Evolutionary conservation across 2,888 invertebrate species (phyloP).

Genomic region (Drosophila macrospina): DNA sequence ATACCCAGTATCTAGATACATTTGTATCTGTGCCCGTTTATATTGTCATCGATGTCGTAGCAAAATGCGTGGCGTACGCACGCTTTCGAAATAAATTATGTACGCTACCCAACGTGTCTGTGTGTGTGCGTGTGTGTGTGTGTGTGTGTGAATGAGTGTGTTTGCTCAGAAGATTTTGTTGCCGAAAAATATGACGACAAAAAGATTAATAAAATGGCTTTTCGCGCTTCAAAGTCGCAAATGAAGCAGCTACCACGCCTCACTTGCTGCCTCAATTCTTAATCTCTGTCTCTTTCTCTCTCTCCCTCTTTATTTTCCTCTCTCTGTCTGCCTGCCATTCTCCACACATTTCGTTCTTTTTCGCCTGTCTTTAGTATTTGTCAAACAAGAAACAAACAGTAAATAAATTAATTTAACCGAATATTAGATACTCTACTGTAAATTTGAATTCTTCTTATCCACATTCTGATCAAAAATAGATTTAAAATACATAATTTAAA

Average conservation of each 20-base stretch:
- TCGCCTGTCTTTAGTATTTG: slow-evolving; percentile 36
- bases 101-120: slow-evolving; percentile 24
- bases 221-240: slow-evolving; percentile 45
- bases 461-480: too few relatives aligned
- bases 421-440: slow-evolving; percentile 20
- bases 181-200: slow-evolving; percentile 64
- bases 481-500: too few relatives aligned
- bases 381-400: slow-evolving; percentile 38
- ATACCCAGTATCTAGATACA: slow-evolving; percentile 19
- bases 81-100: slow-evolving; percentile 76
- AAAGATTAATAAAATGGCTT: slow-evolving; percentile 41
- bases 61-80: slow-evolving; percentile 73
- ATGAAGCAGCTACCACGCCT: slow-evolving; percentile 50
- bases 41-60: slow-evolving; percentile 20
- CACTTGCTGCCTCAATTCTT: slow-evolving; percentile 12
- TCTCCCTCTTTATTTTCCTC: not conserved
- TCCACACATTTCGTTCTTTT: slow-evolving; percentile 8
- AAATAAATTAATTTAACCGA: slow-evolving; percentile 8
- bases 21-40: slow-evolving; percentile 19
- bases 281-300: slow-evolving; percentile 18
- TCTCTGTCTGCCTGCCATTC: not conserved
- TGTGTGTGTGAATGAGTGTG: slow-evolving; percentile 7
- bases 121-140: not conserved
- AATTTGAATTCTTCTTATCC: not conserved
- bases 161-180: slow-evolving; percentile 66